Percentiles rank a stretch among this genome's conserved stretches.
Evolutionary conservation across 2,888 invertebrate genomes (phyloP).

Genomic region (Orchesella flavescens): DNA sequence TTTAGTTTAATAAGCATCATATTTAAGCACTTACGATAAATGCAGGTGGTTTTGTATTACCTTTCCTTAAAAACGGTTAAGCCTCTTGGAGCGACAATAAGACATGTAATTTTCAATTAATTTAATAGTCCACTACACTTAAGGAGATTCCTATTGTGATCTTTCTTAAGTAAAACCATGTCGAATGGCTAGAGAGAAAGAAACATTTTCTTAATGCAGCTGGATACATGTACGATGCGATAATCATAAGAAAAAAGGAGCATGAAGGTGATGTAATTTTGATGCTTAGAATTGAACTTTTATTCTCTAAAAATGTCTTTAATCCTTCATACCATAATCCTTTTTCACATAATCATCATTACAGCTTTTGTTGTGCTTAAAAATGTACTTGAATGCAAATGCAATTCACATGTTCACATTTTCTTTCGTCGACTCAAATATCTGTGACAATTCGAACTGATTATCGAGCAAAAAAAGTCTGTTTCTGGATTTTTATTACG

Average conservation of each 20-base stretch:
- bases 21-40: no score
- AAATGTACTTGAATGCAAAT: conserved; percentile 33
- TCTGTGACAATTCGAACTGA: neutral
- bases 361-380: conserved; percentile 21
- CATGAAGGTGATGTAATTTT: conserved; percentile 41
- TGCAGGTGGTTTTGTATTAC: no score
- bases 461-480: neutral
- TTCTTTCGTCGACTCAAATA: neutral
- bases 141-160: no score
- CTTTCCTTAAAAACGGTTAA: neutral
- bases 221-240: no score
- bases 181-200: no score
- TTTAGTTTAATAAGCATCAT: neutral
- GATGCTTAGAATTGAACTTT: neutral
- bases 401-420: neutral
- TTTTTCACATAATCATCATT: neutral
- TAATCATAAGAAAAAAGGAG: neutral
- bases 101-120: neutral
- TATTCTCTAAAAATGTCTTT: neutral
- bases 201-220: no score
- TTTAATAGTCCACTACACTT: neutral
- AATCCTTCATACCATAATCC: neutral
- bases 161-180: no score
- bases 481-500: neutral
- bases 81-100: neutral